Evolutionary conservation across 2,797 vertebrate species (phyloP).

Genomic region (Falco biarmicus): DNA sequence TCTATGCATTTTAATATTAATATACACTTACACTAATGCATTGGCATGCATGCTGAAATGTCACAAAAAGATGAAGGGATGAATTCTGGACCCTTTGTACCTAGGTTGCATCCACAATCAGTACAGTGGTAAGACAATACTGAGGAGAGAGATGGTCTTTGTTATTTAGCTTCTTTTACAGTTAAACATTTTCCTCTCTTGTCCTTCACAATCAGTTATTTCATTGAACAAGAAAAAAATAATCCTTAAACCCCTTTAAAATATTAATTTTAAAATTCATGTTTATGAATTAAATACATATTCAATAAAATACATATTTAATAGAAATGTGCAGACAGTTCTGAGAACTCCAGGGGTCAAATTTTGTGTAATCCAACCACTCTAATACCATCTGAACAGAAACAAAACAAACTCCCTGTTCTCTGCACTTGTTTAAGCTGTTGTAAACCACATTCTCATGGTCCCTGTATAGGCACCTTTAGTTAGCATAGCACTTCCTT

Average conservation of each 20-base stretch:
- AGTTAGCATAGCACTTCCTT: neutral
- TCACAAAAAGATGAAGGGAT: neutral
- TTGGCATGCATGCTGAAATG: neutral
- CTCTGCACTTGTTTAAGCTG: neutral
- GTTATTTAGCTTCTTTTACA: neutral
- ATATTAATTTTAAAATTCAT: neutral
- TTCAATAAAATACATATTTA: neutral
- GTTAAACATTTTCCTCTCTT: neutral
- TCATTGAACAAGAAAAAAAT: neutral
- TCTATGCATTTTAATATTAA: neutral
- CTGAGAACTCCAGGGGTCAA: neutral
- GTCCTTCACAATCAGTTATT: neutral
- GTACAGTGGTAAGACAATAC: neutral
- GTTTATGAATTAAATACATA: no score
- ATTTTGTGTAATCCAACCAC: neutral
- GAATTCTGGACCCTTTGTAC: neutral
- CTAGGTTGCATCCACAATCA: neutral
- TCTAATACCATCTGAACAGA: neutral
- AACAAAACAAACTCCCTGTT: neutral
- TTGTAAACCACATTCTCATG: neutral
- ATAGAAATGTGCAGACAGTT: neutral
- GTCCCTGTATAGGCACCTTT: neutral
- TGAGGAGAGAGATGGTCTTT: neutral
- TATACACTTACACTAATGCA: neutral
- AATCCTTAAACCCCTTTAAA: neutral